Base-by-base conservation (phyloP, 2,797 vertebrate genomes). In the Mionectes olivaceus region DNA sequence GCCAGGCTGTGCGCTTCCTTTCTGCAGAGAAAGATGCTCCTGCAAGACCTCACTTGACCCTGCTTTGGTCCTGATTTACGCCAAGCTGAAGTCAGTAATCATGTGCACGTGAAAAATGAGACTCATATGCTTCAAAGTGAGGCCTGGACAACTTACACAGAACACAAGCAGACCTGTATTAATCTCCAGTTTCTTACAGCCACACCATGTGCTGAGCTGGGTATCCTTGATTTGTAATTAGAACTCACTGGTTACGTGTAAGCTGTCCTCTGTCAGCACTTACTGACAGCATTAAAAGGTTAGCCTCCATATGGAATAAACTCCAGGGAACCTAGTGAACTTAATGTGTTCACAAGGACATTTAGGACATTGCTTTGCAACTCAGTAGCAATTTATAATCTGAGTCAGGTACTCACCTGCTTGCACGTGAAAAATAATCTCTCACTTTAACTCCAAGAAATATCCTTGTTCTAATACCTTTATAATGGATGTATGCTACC, bases 21-120 rank as follows among this genome's bases (percentile, higher is more conserved):
- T 7, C 28, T 63, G 41, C 0, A 1, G 46, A 41, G 37, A 55
- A 10, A 73, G 25, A 11, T 0, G 0, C 8, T 77, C 10, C 47
- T 69, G 50, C 9, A 25, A 77, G 39, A 55, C 15, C 8, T 74
- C n/a, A 15, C 7, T 74, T 67, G 33, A 5, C 7, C 7, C 30
- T 39, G 25, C 63, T 76, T 89, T 63, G 41, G 25, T 85, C 33
- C 25, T 60, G 17, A 32, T 65, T 63, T 33, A 52, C 7, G 28
- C 27, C 1, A 9, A 44, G 18, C 3, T 70, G 37, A 77, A 92
- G 50, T 25, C 30, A 87, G 11, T 17, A 57, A 27, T 47, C 0
- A 2, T 9, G 8, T 3, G 7, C 17, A 13, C 0, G 2, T 32
- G 16, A 47, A 79, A 79, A 84, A 44, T 7, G 44, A 47, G 25